Conservation (phyloP, 2,888 invertebrate species). For the Epinotia nisella region DNA sequence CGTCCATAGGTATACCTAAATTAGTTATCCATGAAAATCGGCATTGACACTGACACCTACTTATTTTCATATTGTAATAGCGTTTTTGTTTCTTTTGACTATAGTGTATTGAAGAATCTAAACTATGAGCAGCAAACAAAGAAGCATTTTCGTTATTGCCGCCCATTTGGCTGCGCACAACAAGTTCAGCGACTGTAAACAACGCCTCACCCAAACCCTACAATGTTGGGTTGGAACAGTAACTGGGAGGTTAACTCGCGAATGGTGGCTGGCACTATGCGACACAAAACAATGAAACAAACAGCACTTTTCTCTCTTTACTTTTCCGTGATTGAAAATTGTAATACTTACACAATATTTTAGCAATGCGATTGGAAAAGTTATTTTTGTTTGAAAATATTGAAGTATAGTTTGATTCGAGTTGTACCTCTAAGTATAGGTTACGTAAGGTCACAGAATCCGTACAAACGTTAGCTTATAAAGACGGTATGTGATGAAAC, state of each 20-base stretch:
- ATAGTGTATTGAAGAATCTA: background rate
- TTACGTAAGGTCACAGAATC: slow-evolving; percentile 21
- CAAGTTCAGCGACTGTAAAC: slow-evolving; percentile 22
- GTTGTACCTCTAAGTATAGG: background rate
- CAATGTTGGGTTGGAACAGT: slow-evolving; percentile 22
- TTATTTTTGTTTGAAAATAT: background rate
- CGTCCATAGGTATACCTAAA: too few species aligned
- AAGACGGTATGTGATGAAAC: slow-evolving; percentile 8
- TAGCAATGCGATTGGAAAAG: background rate
- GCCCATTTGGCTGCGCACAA: slow-evolving; percentile 12
- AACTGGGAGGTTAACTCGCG: slow-evolving; percentile 15
- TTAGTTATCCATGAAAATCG: too few species aligned
- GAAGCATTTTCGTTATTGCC: slow-evolving; percentile 23
- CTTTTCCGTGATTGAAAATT: slow-evolving; percentile 9
- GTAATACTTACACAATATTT: background rate
- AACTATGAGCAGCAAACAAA: slow-evolving; percentile 27
- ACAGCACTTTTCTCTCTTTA: slow-evolving; percentile 5
- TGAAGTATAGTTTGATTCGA: background rate
- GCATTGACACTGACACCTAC: too few species aligned
- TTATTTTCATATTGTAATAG: too few species aligned
- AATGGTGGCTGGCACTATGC: slow-evolving; percentile 24
- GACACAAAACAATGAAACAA: slow-evolving; percentile 16
- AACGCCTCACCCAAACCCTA: slow-evolving; percentile 21
- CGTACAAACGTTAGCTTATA: slow-evolving; percentile 34
- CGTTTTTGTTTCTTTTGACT: too few species aligned